Evolutionary conservation across 2,113 vertebrate species (phyloP).

Genomic region (Phyllostomus hastatus): DNA sequence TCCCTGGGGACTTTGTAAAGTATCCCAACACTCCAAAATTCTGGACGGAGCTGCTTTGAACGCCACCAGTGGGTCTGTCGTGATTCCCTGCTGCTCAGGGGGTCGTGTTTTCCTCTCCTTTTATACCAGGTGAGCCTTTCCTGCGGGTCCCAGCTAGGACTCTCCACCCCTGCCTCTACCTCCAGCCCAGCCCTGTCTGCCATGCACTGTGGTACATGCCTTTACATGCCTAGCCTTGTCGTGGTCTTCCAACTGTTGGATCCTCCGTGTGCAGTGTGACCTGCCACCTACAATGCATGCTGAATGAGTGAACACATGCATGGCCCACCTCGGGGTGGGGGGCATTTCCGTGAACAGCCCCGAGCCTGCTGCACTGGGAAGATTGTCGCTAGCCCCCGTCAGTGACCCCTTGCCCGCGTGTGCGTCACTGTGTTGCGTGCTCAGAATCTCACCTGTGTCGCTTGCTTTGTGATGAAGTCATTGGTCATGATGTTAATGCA

Average conservation of each 20-base stretch:
- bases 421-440: rapidly evolving
- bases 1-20: background rate
- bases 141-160: background rate
- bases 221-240: background rate
- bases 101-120: background rate
- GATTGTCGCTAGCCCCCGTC: rapidly evolving
- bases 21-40: rapidly evolving
- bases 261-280: background rate
- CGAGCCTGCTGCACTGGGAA: background rate
- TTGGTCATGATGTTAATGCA: background rate
- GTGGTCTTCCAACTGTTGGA: background rate
- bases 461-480: background rate
- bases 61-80: rapidly evolving
- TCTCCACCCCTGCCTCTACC: background rate
- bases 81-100: background rate
- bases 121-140: background rate
- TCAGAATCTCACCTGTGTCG: rapidly evolving
- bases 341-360: no score
- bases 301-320: background rate
- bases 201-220: rapidly evolving
- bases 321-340: background rate
- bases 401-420: rapidly evolving
- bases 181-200: no score
- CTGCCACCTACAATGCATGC: background rate
- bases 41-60: background rate